Base-by-base conservation (phyloP, 2,797 vertebrate genomes). In the Sebastes trivittatus region DNA sequence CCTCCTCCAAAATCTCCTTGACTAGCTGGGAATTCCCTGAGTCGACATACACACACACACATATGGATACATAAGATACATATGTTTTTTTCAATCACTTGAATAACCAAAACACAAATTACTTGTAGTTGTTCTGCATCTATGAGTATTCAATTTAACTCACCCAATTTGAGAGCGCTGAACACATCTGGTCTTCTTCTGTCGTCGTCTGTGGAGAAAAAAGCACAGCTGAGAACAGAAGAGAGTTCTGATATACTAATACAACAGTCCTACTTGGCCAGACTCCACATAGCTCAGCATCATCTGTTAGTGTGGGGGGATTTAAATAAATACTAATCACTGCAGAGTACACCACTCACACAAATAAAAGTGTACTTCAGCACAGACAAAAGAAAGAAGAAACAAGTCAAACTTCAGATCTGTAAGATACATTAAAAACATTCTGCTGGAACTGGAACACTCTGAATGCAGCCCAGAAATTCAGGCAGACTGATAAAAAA, bases 151-250 rank as follows among this genome's bases (percentile, higher is more conserved):
- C 0, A 20, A 16, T n/a, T 30, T 2, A 27, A 63, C 95, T 94
- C 89, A 98, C 98, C 98, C 87, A 98, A 81, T 92, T 98, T 99
- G 88, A 99, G 94, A 61, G 98, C 98, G 68, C 96, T 96, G 93
- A 99, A 99, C 82, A 99, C 95, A 89, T 99, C 98, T 64, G 98
- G 98, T 56, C 98, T 96, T 75, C 94, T 96, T 88, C 97, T 98
- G 84, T 98, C 97, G 16, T 96, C 94, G 29, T 96, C 96, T 96
- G 91, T 75, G 36, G 65, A 75, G 72, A 84, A 84, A 89, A 7
- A 54, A 70, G 61, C 23, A 32, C 20, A 3, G 29, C 20, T 77
- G 34, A 80, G 71, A 80, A n/a, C 54, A 87, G 36, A 61, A 5
- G 6, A 59, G 56, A 29, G 38, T 5, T 67, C 34, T 78, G 64